These are phyloP conservation scores for Ostrea denselamellosa DNA, from an alignment of 1,140 invertebrate genomes.

Conservation along the genomic window DNA sequence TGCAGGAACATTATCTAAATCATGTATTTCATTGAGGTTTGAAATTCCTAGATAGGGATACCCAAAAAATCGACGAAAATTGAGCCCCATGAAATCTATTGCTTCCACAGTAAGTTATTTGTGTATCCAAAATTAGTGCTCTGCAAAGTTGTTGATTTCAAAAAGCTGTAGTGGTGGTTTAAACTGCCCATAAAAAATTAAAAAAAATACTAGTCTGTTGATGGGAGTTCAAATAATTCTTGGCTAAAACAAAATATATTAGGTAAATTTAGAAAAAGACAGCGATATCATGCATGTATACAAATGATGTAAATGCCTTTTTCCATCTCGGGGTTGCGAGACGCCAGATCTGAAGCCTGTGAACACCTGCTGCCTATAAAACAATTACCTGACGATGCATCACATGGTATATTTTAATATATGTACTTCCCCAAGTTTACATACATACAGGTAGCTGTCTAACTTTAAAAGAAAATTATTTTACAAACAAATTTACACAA, in stretches of 20 bases:
- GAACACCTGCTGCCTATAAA: constrained; percentile 14
- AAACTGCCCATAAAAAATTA: neutral
- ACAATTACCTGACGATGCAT: neutral
- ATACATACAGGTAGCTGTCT: no score
- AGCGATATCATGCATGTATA: constrained; percentile 6
- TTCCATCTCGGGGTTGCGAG: constrained; percentile 42
- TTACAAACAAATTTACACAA: no score
- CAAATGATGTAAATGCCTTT: constrained; percentile 40
- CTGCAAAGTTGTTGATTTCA: neutral
- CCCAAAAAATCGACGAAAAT: no score
- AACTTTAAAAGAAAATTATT: no score
- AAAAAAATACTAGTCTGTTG: neutral
- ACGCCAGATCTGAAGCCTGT: constrained; percentile 43
- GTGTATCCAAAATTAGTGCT: neutral
- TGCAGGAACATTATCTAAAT: no score
- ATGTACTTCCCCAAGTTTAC: no score
- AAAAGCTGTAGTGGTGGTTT: constrained; percentile 2
- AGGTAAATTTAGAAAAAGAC: neutral
- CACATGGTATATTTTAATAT: no score
- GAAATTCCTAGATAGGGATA: no score
- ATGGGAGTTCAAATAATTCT: neutral
- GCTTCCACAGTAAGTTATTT: neutral
- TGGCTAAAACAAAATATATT: constrained; percentile 21
- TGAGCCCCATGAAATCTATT: no score
- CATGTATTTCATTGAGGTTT: no score